phyloP scores from a whole-genome alignment of 2,113 vertebrate genomes.

The Calypte anna region DNA sequence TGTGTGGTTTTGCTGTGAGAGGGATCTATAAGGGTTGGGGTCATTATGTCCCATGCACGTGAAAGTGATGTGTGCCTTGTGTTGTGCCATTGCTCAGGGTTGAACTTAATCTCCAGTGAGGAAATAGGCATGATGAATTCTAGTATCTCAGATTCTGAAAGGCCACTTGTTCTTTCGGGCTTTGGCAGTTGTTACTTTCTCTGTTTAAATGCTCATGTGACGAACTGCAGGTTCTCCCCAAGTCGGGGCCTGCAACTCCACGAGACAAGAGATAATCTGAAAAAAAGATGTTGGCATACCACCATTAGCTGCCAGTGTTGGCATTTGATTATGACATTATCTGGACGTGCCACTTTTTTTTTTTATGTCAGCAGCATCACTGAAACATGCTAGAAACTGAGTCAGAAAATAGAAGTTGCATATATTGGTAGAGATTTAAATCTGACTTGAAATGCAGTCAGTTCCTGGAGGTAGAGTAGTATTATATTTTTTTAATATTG shows the following conservation, averaged over 20 bases:
- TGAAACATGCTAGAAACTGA: neutral
- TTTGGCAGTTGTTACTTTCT: neutral
- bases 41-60: neutral
- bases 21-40: neutral
- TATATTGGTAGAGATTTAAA: neutral
- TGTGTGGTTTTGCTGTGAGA: neutral
- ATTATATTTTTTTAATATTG: neutral
- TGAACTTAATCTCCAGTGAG: neutral
- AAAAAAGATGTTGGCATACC: neutral
- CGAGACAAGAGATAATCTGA: neutral
- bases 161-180: neutral
- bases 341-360: fast-evolving
- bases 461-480: neutral
- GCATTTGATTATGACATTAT: neutral
- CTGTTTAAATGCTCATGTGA: neutral
- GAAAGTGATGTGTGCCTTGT: neutral
- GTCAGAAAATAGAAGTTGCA: neutral
- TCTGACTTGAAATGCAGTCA: neutral
- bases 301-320: neutral
- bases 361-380: neutral
- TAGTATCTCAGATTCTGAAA: neutral
- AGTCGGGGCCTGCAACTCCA: neutral
- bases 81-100: neutral
- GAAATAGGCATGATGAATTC: neutral
- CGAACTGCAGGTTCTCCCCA: neutral